Base-by-base conservation (phyloP, 2,888 invertebrate genomes). In the Drosophila merina region DNA sequence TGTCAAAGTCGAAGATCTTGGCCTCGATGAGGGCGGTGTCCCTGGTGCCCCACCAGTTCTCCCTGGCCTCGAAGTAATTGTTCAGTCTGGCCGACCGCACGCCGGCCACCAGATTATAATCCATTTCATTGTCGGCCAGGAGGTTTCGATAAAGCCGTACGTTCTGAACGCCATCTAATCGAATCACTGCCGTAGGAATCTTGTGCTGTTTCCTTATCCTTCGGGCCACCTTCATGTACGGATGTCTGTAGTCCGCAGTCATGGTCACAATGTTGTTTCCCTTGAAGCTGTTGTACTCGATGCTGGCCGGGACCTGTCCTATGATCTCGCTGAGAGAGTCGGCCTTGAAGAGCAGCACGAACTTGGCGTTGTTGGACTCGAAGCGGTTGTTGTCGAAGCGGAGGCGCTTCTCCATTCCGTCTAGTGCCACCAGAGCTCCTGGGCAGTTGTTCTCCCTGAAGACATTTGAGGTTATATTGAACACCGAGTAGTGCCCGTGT, bases 331-430 rank as follows among this genome's bases (percentile, higher is more conserved):
- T 97, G 90, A 99, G 97, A 86, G 98, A 98, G 90, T 97, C 96
- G 69, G 97, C 96, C 75, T 94, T 94, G 85, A 98, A 97, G 90
- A 98, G 96, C 1, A 98, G 93, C 92, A 98, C 95, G 87, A 94
- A 97, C 52, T 94, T 93, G 0, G 97, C 98, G 54, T 93, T 94
- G 89, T 99, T 99, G 57, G 94, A 93, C 76, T 94, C 94, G 67
- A 99, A 95, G 52, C 93, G 92, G 91, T 99, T 99, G 45, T 94
- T 93, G 82, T 95, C 94, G 62, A 99, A 95, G 64, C 94, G 93
- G 92, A 99, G 93, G 83, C 96, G 96, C 92, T 99, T 99, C 91
- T 99, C 99, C 98, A 99, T 99, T 7, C 99, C 99, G 67, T 94
- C 93, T 28, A 98, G 93, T 0, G 95, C 94, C 10, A 98, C 93